A percentile compares a stretch with the other conserved stretches of the same genome.
Evolutionary conservation across 2,113 vertebrate species (phyloP).

Genomic region (Etheostoma spectabile): DNA sequence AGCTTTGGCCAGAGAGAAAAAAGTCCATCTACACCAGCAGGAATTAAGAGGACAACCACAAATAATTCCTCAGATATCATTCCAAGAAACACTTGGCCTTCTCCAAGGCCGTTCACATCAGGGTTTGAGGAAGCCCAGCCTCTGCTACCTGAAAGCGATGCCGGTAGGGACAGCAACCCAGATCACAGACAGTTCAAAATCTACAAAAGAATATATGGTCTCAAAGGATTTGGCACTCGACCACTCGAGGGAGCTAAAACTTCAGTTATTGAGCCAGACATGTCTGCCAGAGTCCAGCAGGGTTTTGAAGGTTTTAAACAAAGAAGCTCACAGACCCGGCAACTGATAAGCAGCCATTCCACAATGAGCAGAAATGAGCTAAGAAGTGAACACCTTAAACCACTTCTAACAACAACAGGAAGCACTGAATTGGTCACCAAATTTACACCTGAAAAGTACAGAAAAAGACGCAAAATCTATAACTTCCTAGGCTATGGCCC

Average conservation of each 20-base stretch:
- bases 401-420: neutral
- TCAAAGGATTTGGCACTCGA: slow-evolving; percentile 18
- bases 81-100: neutral
- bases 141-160: neutral
- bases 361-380: neutral
- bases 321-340: neutral
- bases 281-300: neutral
- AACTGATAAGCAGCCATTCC: neutral
- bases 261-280: neutral
- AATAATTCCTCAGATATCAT: neutral
- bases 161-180: neutral
- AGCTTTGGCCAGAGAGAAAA: slow-evolving; percentile 51
- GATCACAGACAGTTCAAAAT: neutral
- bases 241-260: slow-evolving; percentile 57
- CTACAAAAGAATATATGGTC: slow-evolving; percentile 16
- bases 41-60: neutral
- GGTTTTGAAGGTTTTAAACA: slow-evolving; percentile 9
- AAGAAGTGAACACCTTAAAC: neutral
- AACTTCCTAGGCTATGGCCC: slow-evolving; percentile 9
- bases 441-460: neutral
- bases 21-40: neutral
- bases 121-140: neutral
- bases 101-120: neutral
- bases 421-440: neutral
- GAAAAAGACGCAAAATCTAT: neutral